phyloP scores from a whole-genome alignment of 2,888 invertebrate species.

The Parnassius mnemosyne region DNA sequence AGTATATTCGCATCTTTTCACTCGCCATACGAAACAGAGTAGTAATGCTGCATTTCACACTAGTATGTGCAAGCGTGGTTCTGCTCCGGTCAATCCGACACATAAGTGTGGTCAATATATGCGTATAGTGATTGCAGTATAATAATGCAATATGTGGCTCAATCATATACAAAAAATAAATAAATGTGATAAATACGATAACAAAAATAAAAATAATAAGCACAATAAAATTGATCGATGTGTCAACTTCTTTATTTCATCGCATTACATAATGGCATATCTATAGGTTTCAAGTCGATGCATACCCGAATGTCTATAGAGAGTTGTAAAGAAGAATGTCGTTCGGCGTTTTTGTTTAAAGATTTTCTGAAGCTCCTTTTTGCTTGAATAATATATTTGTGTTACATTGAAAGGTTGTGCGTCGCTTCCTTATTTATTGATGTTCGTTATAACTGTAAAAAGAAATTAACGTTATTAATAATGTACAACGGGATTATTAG shows the following conservation, averaged over 20 bases:
- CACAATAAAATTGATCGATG: too few species aligned
- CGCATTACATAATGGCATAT: slow-evolving; percentile 1
- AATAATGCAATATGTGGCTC: too few species aligned
- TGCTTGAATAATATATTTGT: slow-evolving; percentile 30
- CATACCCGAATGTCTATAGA: slow-evolving; percentile 58
- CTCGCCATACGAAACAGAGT: too few species aligned
- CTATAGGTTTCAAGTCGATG: slow-evolving; percentile 10
- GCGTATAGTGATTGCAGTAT: too few species aligned
- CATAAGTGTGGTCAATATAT: too few species aligned
- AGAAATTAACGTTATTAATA: slow-evolving; percentile 27
- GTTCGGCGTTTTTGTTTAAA: slow-evolving; percentile 56
- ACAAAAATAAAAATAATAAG: too few species aligned
- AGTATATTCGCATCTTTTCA: too few species aligned
- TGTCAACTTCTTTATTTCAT: neutral
- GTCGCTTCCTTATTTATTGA: slow-evolving; percentile 27
- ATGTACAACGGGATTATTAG: slow-evolving; percentile 21
- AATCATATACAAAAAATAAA: too few species aligned
- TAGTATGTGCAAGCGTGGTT: too few species aligned
- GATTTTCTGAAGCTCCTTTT: slow-evolving; percentile 35
- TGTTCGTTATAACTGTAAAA: slow-evolving; percentile 27
- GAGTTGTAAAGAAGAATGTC: slow-evolving; percentile 73
- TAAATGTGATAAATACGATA: too few species aligned
- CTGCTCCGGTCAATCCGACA: too few species aligned
- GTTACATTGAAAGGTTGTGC: slow-evolving; percentile 26
- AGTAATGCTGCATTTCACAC: too few species aligned